These are phyloP conservation scores for Bursaphelenchus okinawaensis DNA, from an alignment of 2,888 invertebrate species.

Conservation along the genomic window DNA sequence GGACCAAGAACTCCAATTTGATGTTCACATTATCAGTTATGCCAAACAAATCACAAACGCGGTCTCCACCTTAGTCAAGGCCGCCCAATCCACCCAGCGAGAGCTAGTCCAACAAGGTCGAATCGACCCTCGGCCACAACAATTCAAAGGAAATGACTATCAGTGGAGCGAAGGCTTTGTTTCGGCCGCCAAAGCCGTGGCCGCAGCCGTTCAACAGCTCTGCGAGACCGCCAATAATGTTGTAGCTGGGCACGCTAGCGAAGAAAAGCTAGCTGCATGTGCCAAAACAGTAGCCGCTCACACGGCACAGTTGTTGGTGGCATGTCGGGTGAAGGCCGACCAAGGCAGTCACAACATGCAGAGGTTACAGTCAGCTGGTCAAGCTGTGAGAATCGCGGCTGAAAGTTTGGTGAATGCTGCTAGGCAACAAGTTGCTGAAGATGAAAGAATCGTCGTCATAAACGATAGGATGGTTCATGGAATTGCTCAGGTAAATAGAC, in stretches of 20 bases:
- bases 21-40: slow-evolving; percentile 96
- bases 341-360: slow-evolving; percentile 87
- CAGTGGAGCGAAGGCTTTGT: slow-evolving; percentile 59
- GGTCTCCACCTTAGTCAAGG: slow-evolving; percentile 88
- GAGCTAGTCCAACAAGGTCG: slow-evolving; percentile 68
- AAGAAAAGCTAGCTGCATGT: slow-evolving; percentile 90
- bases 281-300: slow-evolving; percentile 81
- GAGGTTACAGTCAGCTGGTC: slow-evolving; percentile 66
- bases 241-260: slow-evolving; percentile 67
- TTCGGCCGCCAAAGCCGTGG: slow-evolving; percentile 77
- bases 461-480: slow-evolving; percentile 74
- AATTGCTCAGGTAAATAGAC: slow-evolving; percentile 8
- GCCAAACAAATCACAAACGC: slow-evolving; percentile 95
- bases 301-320: slow-evolving; percentile 91
- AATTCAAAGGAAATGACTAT: slow-evolving; percentile 30
- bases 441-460: slow-evolving; percentile 81
- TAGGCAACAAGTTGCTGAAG: slow-evolving; percentile 83
- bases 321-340: slow-evolving; percentile 97
- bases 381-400: slow-evolving; percentile 88
- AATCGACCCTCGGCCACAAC: slow-evolving; percentile 22
- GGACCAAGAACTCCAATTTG: slow-evolving; percentile 90
- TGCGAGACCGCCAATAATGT: slow-evolving; percentile 96
- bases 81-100: slow-evolving; percentile 90
- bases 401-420: slow-evolving; percentile 91
- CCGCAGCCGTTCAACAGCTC: slow-evolving; percentile 91